Conservation (phyloP, 2,113 vertebrate species). For the Myocastor coypus region DNA sequence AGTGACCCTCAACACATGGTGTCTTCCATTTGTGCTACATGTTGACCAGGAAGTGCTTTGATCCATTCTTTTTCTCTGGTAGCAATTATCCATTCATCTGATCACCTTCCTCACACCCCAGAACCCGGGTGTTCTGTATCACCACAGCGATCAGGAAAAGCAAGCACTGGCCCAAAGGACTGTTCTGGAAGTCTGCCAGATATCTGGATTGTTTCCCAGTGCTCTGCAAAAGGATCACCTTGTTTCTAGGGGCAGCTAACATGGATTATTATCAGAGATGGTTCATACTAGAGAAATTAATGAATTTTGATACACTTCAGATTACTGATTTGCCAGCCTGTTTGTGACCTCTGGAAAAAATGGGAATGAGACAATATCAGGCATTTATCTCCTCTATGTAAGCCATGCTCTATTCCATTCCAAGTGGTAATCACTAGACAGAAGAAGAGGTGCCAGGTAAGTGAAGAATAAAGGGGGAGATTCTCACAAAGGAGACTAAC, state of each 20-base stretch:
- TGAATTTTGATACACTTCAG: slow-evolving; percentile 65
- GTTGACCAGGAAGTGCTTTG: background rate
- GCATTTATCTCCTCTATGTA: slow-evolving; percentile 2
- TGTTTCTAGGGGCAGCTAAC: slow-evolving; percentile 66
- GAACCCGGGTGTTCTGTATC: slow-evolving; percentile 59
- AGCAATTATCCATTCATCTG: slow-evolving; percentile 44
- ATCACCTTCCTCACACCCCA: slow-evolving; percentile 40
- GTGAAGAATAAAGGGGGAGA: slow-evolving; percentile 23
- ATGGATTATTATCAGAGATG: slow-evolving; percentile 43
- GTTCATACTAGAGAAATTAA: slow-evolving; percentile 63
- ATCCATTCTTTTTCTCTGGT: slow-evolving; percentile 17
- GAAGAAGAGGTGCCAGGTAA: slow-evolving; percentile 40
- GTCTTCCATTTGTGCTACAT: background rate
- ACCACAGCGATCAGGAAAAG: slow-evolving; percentile 47
- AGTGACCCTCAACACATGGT: background rate
- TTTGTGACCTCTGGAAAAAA: slow-evolving; percentile 55
- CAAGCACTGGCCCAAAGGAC: slow-evolving; percentile 34
- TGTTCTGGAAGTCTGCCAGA: slow-evolving; percentile 62
- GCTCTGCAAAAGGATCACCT: slow-evolving; percentile 64
- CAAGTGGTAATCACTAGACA: slow-evolving; percentile 5
- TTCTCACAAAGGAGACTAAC: slow-evolving; percentile 56
- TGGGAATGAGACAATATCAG: slow-evolving; percentile 61
- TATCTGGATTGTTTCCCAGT: slow-evolving; percentile 62
- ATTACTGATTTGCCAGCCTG: slow-evolving; percentile 64
- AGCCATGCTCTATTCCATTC: slow-evolving; percentile 30